phyloP scores from a whole-genome alignment of 2,113 vertebrate genomes.

The Leptosomus discolor region DNA sequence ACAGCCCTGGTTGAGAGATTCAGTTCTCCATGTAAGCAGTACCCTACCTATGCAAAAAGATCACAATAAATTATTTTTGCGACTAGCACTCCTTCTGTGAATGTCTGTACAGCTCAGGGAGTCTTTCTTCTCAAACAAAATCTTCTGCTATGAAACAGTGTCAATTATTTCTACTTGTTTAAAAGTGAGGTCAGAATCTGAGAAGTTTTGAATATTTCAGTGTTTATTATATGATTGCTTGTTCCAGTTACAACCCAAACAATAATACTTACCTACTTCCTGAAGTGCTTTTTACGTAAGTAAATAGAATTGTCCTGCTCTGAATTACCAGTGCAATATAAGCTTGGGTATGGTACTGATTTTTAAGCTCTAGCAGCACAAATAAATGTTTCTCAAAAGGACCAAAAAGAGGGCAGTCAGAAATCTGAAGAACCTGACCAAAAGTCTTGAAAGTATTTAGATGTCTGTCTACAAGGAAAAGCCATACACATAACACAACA shows the following conservation, averaged over 20 bases:
- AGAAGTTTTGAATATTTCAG: background rate
- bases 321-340: background rate
- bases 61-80: background rate
- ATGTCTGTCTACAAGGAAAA: background rate
- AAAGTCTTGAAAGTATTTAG: background rate
- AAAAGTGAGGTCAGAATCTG: background rate
- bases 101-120: background rate
- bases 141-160: background rate
- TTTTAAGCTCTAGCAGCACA: background rate
- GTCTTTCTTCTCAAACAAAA: background rate
- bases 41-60: background rate
- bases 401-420: background rate
- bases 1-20: background rate
- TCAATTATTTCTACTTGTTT: background rate
- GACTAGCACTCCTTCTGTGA: background rate
- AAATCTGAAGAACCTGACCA: background rate
- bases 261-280: background rate
- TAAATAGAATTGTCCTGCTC: background rate
- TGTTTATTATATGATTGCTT: background rate
- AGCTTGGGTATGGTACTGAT: accelerated
- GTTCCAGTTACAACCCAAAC: background rate
- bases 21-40: accelerated
- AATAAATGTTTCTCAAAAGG: background rate
- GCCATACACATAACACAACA: background rate
- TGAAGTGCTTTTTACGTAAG: background rate